Evolutionary conservation across 2,113 vertebrate genomes (phyloP).

Genomic region (Neofelis nebulosa): DNA sequence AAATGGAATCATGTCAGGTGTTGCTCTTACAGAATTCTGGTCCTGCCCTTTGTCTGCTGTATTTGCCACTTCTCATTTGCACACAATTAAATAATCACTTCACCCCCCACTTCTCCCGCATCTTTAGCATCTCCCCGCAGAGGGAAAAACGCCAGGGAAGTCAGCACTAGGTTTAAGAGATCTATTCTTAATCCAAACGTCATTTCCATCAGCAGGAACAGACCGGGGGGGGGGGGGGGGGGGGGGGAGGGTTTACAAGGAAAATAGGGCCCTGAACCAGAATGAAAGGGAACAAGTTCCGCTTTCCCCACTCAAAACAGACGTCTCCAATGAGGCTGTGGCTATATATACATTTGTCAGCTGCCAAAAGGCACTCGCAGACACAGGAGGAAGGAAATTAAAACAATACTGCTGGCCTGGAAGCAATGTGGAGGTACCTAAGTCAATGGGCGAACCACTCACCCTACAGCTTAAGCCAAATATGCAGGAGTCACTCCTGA

Average conservation of each 20-base stretch:
- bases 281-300: neutral
- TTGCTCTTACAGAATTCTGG: constrained; percentile 74
- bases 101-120: constrained; percentile 64
- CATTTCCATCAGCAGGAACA: neutral
- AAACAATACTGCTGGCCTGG: neutral
- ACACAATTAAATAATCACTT: constrained; percentile 85
- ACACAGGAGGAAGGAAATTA: neutral
- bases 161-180: neutral
- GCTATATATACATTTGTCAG: neutral
- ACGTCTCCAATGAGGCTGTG: neutral
- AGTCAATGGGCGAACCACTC: neutral
- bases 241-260: neutral
- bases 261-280: neutral
- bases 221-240: neutral
- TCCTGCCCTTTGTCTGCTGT: constrained; percentile 75
- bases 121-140: constrained; percentile 59
- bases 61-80: constrained; percentile 76
- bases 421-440: neutral
- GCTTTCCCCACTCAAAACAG: neutral
- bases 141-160: constrained; percentile 11
- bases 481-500: too few species aligned
- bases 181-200: neutral
- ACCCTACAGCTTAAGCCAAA: neutral
- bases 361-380: neutral
- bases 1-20: constrained; percentile 82